A percentile compares a stretch with the other conserved stretches of the same genome.
Evolutionary conservation across 1,140 invertebrate species (phyloP).

Genomic region (Lordiphosa collinella): DNA sequence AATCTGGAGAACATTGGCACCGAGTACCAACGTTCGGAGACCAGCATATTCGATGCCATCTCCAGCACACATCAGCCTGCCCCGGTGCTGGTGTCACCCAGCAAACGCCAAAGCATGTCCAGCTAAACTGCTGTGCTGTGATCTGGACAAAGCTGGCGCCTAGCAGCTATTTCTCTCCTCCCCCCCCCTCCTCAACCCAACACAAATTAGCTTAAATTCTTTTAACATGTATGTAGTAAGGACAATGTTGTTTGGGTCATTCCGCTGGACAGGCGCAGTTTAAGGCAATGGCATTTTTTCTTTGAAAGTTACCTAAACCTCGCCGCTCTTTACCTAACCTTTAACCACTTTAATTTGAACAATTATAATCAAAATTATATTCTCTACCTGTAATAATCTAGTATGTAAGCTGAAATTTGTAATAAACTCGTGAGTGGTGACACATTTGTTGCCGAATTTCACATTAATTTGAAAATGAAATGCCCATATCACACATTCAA

Average conservation of each 20-base stretch:
- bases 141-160: not conserved
- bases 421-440: constrained; percentile 27
- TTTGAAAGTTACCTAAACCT: not conserved
- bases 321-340: not conserved
- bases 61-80: constrained; percentile 39
- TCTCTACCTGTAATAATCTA: constrained; percentile 18
- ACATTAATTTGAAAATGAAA: not conserved
- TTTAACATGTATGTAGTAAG: constrained; percentile 13
- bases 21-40: constrained; percentile 83
- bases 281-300: constrained; percentile 14
- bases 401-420: constrained; percentile 34
- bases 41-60: constrained; percentile 75
- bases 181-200: too few relatives aligned
- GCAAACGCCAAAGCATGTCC: constrained; percentile 51
- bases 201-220: constrained; percentile 7
- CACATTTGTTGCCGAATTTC: not conserved
- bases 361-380: constrained; percentile 51
- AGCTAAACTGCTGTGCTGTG: constrained; percentile 21
- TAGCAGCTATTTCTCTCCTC: too few relatives aligned
- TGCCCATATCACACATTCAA: not conserved
- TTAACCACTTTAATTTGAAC: constrained; percentile 16
- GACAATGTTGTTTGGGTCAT: constrained; percentile 9
- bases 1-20: constrained; percentile 82
- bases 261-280: constrained; percentile 7
- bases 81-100: constrained; percentile 56